Conservation (phyloP, 2,113 vertebrate genomes). For the Dicentrarchus labrax region DNA sequence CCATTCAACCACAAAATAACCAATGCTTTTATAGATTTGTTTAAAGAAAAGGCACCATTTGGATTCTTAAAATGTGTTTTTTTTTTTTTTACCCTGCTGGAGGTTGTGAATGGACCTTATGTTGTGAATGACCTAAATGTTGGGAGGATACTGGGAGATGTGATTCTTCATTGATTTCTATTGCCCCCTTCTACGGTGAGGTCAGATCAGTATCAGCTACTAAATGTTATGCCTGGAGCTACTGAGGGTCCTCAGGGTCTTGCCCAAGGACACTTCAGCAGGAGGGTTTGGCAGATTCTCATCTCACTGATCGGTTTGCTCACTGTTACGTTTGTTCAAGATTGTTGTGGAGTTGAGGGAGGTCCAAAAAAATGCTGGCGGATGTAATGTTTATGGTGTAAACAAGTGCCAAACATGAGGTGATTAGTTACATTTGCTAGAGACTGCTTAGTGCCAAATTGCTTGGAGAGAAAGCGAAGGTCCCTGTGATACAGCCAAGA, state of each 20-base stretch:
- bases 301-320: too few species aligned
- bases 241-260: neutral
- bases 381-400: slow-evolving; percentile 37
- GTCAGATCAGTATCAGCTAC: neutral
- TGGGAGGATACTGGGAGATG: neutral
- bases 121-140: too few species aligned
- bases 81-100: neutral
- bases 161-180: neutral
- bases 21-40: too few species aligned
- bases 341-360: slow-evolving; percentile 20
- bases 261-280: neutral
- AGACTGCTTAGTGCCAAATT: slow-evolving; percentile 44
- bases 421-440: slow-evolving; percentile 59
- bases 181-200: neutral
- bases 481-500: slow-evolving; percentile 48
- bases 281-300: neutral
- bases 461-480: slow-evolving; percentile 11
- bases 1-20: neutral
- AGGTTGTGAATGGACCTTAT: neutral
- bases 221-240: neutral
- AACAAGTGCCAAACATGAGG: slow-evolving; percentile 45
- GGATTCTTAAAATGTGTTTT: neutral
- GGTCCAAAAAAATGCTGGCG: slow-evolving; percentile 21
- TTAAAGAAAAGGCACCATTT: neutral
- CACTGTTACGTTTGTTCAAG: slow-evolving; percentile 12